Percentiles rank a stretch among this genome's conserved stretches.
phyloP scores from a whole-genome alignment of 1,140 invertebrate species.

The Drosophila kohkoa region DNA sequence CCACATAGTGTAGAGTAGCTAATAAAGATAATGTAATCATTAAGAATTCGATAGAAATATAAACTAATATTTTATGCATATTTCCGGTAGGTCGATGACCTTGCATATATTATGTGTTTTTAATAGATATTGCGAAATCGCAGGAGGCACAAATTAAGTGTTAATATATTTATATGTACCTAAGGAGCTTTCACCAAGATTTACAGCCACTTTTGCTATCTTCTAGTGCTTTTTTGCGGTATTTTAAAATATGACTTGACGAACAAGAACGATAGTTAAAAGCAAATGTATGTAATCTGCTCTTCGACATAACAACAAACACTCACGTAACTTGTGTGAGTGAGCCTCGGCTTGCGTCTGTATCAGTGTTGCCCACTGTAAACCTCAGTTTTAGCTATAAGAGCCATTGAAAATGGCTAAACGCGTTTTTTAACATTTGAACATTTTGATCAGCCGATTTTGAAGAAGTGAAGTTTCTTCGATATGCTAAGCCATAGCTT shows the following conservation, averaged over 20 bases:
- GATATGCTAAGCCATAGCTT: too few relatives aligned
- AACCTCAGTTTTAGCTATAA: too few relatives aligned
- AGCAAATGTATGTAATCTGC: slow-evolving; percentile 71
- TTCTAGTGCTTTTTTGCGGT: slow-evolving; percentile 28
- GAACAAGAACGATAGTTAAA: slow-evolving; percentile 57
- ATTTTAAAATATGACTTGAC: slow-evolving; percentile 62
- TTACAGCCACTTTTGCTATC: slow-evolving; percentile 50
- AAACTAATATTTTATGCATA: neutral
- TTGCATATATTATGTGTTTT: neutral
- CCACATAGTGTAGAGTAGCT: slow-evolving; percentile 52
- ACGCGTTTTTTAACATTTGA: too few relatives aligned
- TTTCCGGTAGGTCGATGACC: neutral
- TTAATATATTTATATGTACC: slow-evolving; percentile 17
- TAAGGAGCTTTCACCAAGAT: slow-evolving; percentile 37
- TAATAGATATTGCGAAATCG: slow-evolving; percentile 7
- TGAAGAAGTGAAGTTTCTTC: too few relatives aligned
- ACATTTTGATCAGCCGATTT: too few relatives aligned
- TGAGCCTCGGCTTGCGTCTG: neutral
- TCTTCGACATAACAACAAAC: slow-evolving; percentile 31
- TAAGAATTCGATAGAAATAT: neutral
- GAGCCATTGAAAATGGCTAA: too few relatives aligned
- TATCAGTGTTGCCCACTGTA: too few relatives aligned
- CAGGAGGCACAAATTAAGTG: neutral
- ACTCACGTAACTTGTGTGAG: slow-evolving; percentile 2
- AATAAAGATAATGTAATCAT: neutral